Percentiles rank a stretch among this genome's conserved stretches.
These are phyloP conservation scores for Tetrapedia diversipes DNA, from an alignment of 2,888 invertebrate species.

Conservation along the genomic window DNA sequence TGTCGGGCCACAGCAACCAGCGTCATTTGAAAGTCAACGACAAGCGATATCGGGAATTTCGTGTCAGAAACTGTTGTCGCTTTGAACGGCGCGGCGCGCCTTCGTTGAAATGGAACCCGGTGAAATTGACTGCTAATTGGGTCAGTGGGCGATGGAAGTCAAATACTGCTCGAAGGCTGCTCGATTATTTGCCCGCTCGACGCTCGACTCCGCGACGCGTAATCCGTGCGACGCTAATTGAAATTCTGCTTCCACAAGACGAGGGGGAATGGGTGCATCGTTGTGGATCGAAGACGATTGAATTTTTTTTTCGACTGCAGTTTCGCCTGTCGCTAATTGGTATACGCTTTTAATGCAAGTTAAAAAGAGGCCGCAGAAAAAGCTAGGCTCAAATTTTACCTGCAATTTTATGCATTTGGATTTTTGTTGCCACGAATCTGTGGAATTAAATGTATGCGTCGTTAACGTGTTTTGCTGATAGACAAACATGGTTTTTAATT, in stretches of 20 bases:
- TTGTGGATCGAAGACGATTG: background rate
- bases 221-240: slow-evolving; percentile 29
- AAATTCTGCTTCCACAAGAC: slow-evolving; percentile 30
- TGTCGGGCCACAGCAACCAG: no score
- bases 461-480: no score
- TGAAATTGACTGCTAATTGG: slow-evolving; percentile 77
- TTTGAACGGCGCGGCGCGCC: slow-evolving; percentile 28
- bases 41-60: slow-evolving; percentile 11
- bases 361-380: no score
- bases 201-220: background rate
- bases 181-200: slow-evolving; percentile 38
- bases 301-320: slow-evolving; percentile 22
- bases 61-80: slow-evolving; percentile 26
- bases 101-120: slow-evolving; percentile 59
- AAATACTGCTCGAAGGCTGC: slow-evolving; percentile 33
- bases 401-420: no score
- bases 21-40: slow-evolving; percentile 22
- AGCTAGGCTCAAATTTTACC: no score
- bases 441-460: no score
- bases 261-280: background rate
- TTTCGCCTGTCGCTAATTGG: slow-evolving; percentile 31
- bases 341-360: background rate
- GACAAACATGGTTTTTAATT: no score
- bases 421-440: no score
- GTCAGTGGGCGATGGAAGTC: slow-evolving; percentile 76